Base-by-base conservation (phyloP, 2,888 invertebrate species). In the Ormia ochracea region DNA sequence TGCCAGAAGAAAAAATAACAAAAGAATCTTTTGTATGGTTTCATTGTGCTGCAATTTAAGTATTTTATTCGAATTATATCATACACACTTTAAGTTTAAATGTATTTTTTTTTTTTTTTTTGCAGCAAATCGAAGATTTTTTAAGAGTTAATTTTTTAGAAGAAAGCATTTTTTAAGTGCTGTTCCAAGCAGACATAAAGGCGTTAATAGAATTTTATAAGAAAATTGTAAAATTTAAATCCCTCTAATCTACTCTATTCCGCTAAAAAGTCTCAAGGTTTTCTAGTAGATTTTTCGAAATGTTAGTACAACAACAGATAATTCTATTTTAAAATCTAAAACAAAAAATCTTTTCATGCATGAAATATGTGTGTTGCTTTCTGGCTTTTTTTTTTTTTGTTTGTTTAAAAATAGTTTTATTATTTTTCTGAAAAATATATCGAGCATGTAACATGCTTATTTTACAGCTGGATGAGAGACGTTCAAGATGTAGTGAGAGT, bases 341-440 rank as follows among this genome's bases (percentile, higher is more conserved):
- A 66, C 14, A 6, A 59, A 59, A 43, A 54, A 19, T 38, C 28
- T 38, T 48, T 38, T 48, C 38, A 59, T 41, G 59, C 70, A 70
- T 70, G 59, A 70, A 59, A 45, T 43, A 26, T 50, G 26, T 50
- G 21, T 59, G 23, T 33, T 61, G 56, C 21, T 48, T n/a, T n/a
- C n/a, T n/a, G n/a, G n/a, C n/a, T n/a, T n/a, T n/a, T n/a, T n/a
- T n/a, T 43, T 21, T 43, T 63, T 61, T 54, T 23, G 33, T 56
- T 45, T 45, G 19, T 69, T 69, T 59, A 50, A 70, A 70, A 70
- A 59, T 70, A 70, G 50, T 26, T 48, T 12, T n/a, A n/a, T n/a
- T n/a, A n/a, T 23, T 54, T 10, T 50, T 66, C 14, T 33, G 50
- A 23, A 58, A n/a, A n/a, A n/a, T n/a, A n/a, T n/a, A 33, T 31